Evolutionary conservation across 2,113 vertebrate species (phyloP), one percentile per base, ranked within the genome.

Genomic region (Mesocricetus auratus): DNA sequence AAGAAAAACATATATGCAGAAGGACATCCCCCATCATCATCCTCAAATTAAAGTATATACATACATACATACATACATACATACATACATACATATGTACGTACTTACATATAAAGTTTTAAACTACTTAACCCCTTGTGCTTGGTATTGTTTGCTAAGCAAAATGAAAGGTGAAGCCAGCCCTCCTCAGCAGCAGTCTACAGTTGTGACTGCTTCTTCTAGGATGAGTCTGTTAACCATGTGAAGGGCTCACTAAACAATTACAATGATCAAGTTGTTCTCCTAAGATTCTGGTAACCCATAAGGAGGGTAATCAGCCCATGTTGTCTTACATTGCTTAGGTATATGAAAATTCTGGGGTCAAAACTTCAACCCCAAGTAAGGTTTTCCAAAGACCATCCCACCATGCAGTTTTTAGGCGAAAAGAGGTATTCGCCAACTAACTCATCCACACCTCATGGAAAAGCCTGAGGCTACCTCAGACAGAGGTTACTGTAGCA

Each of bases 341-440:
- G 33, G 69, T 71, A 73, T 87, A 58, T 53, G 42, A 86, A 96
- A 90, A 90, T 53, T 74, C 22, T 62, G 11, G 90, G 60, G 45
- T 45, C 81, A 29, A 60, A 31, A 87, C 73, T 97, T 89, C 62
- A 96, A 75, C 47, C 26, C 4, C 56, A 91, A 88, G 78, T 47
- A 94, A 89, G 26, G n/a, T 64, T 95, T 97, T 83, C 74, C 92
- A 74, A 66, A 90, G 85, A 81, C 15, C n/a, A 8, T 68, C 81
- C 94, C 47, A 31, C 33, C 24, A 91, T n/a, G 86, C 47, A 85
- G 3, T 66, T 75, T 85, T 81, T 53, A 78, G 39, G 39, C 24
- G 13, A 90, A 97, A 71, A 10, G 5, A 45, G 56, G 7, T 36
- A n/a, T 58, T 71, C 77, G 39, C 85, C 24, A 81, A 66, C 77